Conservation (phyloP, 2,888 invertebrate species). For the Sturmia bella region DNA sequence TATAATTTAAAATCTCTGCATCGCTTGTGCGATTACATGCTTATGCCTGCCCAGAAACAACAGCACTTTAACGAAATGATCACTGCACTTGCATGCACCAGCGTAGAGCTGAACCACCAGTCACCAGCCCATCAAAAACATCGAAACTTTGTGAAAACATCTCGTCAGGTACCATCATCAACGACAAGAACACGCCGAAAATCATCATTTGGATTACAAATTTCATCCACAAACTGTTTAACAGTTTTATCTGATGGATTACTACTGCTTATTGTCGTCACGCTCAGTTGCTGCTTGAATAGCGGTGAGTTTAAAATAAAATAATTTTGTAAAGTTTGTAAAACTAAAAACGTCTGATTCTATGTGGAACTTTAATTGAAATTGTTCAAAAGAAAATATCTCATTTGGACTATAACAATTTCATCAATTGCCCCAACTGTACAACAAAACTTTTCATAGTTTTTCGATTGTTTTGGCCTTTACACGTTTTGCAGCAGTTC, state of each 20-base stretch:
- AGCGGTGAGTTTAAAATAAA: constrained; percentile 75
- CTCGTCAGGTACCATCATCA: constrained; percentile 77
- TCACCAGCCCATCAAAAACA: constrained; percentile 70
- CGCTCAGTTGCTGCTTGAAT: constrained; percentile 75
- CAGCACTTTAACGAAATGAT: constrained; percentile 41
- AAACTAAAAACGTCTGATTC: no score
- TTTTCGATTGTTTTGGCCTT: no score
- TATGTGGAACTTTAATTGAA: no score
- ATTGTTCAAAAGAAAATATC: no score
- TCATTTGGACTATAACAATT: no score
- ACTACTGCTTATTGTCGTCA: constrained; percentile 74
- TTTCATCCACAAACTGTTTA: constrained; percentile 14
- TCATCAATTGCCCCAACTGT: no score
- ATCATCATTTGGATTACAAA: constrained; percentile 54
- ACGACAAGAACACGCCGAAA: constrained; percentile 65
- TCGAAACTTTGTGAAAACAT: constrained; percentile 75
- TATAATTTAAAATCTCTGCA: neutral
- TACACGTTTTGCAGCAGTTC: no score
- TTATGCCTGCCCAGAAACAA: constrained; percentile 23
- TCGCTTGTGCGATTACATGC: neutral
- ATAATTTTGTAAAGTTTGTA: neutral
- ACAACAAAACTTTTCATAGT: no score
- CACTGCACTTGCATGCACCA: constrained; percentile 1
- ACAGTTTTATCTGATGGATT: constrained; percentile 71
- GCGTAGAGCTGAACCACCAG: neutral